Conservation (phyloP, 2,113 vertebrate species). For the Gobiocypris rarus region DNA sequence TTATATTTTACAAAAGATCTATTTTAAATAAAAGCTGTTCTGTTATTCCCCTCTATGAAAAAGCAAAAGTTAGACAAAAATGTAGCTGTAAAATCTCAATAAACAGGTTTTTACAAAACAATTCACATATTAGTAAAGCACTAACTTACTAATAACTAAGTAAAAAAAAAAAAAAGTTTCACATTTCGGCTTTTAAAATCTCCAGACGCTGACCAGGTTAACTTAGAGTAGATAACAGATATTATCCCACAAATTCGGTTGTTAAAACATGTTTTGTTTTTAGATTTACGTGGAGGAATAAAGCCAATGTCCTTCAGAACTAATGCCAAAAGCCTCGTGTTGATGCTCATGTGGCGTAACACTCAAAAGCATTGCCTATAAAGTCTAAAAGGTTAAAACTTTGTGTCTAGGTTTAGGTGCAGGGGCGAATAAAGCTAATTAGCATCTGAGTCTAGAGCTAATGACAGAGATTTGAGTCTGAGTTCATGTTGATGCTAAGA, state of each 20-base stretch:
- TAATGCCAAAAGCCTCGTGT: not conserved
- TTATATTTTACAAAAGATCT: too few species aligned
- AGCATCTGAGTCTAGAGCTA: not conserved
- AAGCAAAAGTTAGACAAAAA: not conserved
- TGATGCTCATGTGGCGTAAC: not conserved
- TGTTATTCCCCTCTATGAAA: too few species aligned
- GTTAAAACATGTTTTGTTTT: not conserved
- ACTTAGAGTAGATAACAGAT: not conserved
- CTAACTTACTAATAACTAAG: too few species aligned
- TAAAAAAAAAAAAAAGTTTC: not conserved
- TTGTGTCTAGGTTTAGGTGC: not conserved
- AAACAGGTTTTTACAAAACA: not conserved
- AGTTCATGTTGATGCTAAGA: constrained; percentile 1
- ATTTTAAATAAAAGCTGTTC: too few species aligned
- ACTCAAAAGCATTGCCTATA: constrained; percentile 4
- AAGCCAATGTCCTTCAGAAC: not conserved
- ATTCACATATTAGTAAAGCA: too few species aligned
- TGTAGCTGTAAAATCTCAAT: not conserved
- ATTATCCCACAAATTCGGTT: not conserved
- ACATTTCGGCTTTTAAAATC: not conserved
- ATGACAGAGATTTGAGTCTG: constrained; percentile 2
- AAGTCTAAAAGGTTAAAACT: not conserved
- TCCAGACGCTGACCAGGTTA: not conserved
- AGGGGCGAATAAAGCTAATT: not conserved
- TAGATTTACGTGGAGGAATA: not conserved